Percentiles rank a stretch among this genome's conserved stretches.
These are phyloP conservation scores for Irena cyanogastra DNA, from an alignment of 2,113 vertebrate species.

Conservation along the genomic window DNA sequence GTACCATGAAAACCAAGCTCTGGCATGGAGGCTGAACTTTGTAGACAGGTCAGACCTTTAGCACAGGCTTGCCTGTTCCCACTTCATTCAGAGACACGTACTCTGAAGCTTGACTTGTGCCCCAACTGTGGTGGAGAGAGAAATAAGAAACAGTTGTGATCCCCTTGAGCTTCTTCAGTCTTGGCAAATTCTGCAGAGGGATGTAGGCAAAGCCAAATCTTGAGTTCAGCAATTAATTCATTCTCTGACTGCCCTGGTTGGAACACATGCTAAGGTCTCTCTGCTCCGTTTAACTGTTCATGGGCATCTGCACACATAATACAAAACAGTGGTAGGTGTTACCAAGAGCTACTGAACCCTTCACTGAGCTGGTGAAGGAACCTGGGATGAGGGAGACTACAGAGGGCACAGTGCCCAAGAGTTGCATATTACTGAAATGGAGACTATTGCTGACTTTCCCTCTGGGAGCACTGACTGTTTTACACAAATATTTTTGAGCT, in stretches of 20 bases:
- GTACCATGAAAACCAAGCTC: neutral
- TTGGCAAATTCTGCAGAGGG: neutral
- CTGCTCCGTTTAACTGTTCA: conserved; percentile 12
- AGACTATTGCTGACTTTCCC: neutral
- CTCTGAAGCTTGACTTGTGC: neutral
- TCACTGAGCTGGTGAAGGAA: neutral
- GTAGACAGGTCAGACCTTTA: neutral
- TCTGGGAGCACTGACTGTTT: neutral
- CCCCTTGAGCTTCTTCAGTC: neutral
- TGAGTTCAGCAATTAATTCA: neutral
- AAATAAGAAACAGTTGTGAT: neutral
- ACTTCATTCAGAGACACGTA: neutral
- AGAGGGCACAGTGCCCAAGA: neutral
- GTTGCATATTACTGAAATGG: neutral
- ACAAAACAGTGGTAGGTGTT: neutral
- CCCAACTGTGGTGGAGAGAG: neutral
- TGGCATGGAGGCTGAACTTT: neutral
- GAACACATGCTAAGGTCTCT: conserved; percentile 3
- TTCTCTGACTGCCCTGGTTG: neutral
- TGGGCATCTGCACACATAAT: neutral
- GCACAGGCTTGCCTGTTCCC: neutral
- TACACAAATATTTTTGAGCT: neutral
- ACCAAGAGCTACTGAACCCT: neutral
- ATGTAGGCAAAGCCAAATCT: conserved; percentile 11
- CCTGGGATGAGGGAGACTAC: neutral